Evolutionary conservation across 2,888 invertebrate genomes (phyloP), one percentile per base, ranked within the genome.

Genomic region (Dynastes tityus): DNA sequence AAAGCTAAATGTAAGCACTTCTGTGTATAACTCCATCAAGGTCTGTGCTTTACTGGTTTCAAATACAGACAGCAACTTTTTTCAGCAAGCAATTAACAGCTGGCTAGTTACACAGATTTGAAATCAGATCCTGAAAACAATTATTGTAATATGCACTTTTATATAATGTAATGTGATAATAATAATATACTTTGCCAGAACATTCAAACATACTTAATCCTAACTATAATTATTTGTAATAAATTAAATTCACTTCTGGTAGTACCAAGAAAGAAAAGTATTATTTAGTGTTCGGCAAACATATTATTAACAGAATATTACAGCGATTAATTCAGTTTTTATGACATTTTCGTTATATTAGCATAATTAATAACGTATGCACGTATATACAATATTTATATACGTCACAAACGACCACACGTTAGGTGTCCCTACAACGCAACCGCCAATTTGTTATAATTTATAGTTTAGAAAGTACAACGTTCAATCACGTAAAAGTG

Each of bases 391-490:
- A 58, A 58, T 49, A 45, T 71, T n/a, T 71, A 58, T 27, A 55
- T 58, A 71, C 45, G 45, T 71, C 55, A 71, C 32, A 22, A 71
- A 71, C 71, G 71, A 55, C 58, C 71, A 71, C 71, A 71, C 71
- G 71, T 71, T 71, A 22, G 58, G 71, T 71, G 71, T 71, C 71
- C 71, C 71, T 16, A 53, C 55, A 55, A 71, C 71, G 55, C 32
- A 71, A 71, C 71, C 55, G 71, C 37, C 71, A 71, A 71, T 71
- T 71, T 71, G 71, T 71, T 53, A 32, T 55, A 71, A 71, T 71
- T 71, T 71, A 71, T 71, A 53, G 71, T 71, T 71, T 71, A 71
- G 71, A 71, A 71, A 71, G 71, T 71, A 71, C 70, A 55, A 58
- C 71, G 71, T 58, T 58, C 71, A 71, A 71, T 71, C 71, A 71